Evolutionary conservation across 2,113 vertebrate species (phyloP), one percentile per base, ranked within the genome.

Genomic region (Lota lota): DNA sequence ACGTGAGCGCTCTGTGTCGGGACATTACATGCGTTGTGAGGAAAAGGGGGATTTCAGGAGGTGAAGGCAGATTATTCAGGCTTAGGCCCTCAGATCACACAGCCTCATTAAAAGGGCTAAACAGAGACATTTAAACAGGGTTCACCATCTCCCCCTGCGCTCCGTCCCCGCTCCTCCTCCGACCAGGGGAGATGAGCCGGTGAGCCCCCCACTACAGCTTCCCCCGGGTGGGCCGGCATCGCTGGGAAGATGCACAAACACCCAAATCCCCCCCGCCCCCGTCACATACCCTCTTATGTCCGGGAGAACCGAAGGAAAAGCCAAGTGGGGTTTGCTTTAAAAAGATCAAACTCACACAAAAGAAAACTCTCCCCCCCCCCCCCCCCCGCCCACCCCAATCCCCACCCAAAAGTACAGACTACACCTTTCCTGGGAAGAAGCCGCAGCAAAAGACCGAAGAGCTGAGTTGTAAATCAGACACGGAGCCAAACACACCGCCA

Each of bases 21-120:
- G 85, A 88, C 85, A 87, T 89, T 87, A 89, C 85, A 87, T 80
- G 87, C 58, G 78, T 82, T 80, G 76, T 74, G 74, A 75, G 76
- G 77, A 73, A 66, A 75, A 51, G 68, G 83, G 83, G 84, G 36
- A 88, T 90, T 87, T 80, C 76, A 73, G 17, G 78, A 81, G 83
- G 83, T 83, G 83, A 82, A 85, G 40, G 74, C 72, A 89, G 87
- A 90, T 90, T 88, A 90, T 88, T 89, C 87, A 78, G 87, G 84
- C 79, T 90, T 87, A 90, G 84, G 84, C 82, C 84, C 82, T 76
- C 72, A 88, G 86, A 90, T 89, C 88, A 87, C 76, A 87, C 78
- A 80, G 69, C 81, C 87, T 90, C 88, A 89, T 90, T 90, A 90
- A 88, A 90, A 87, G 83, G 76, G 78, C 81, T 88, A 90, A 90